Percentiles rank a stretch among this genome's conserved stretches.
phyloP scores from a whole-genome alignment of 2,888 invertebrate species.

The Melieria omissa region DNA sequence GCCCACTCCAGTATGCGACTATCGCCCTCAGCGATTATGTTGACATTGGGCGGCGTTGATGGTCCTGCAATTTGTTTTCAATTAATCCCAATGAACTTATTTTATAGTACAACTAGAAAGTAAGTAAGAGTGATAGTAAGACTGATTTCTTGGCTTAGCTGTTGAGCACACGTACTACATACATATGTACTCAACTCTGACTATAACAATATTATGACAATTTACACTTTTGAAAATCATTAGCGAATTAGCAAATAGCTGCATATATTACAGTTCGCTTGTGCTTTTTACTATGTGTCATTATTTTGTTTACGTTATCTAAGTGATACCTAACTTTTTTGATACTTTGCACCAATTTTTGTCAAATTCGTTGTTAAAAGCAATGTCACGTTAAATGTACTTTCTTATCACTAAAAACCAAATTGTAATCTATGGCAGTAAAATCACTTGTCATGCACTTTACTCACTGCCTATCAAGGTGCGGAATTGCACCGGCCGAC shows the following conservation, averaged over 20 bases:
- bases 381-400: neutral
- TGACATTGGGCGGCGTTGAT: constrained; percentile 46
- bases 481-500: constrained; percentile 67
- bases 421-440: neutral
- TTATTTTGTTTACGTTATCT: too few species aligned
- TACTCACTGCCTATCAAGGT: constrained; percentile 71
- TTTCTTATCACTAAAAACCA: neutral
- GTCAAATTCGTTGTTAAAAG: neutral
- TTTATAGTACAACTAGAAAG: too few species aligned
- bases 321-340: neutral
- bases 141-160: too few species aligned
- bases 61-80: constrained; percentile 37
- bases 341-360: neutral
- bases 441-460: neutral
- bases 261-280: too few species aligned
- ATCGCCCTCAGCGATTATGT: constrained; percentile 39
- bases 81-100: too few species aligned
- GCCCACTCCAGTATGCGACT: constrained; percentile 65
- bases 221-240: too few species aligned
- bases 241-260: too few species aligned
- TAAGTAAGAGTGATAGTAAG: neutral
- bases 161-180: too few species aligned
- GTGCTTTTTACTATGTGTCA: too few species aligned
- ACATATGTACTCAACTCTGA: too few species aligned
- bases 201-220: too few species aligned